A percentile compares a stretch with the other conserved stretches of the same genome.
phyloP scores from a whole-genome alignment of 2,888 invertebrate genomes.

The Caenorhabditis auriculariae region DNA sequence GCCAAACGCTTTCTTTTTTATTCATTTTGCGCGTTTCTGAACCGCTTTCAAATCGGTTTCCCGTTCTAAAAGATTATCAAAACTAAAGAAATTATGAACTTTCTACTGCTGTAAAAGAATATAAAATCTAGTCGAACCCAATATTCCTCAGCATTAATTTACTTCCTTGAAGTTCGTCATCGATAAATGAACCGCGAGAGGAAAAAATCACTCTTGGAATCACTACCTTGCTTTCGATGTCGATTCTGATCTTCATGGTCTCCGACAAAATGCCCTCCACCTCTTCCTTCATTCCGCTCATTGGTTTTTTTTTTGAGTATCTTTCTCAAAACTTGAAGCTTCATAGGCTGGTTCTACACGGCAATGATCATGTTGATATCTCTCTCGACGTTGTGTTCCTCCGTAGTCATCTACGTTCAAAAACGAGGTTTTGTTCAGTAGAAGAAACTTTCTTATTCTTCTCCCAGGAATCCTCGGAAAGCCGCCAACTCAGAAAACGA shows the following conservation, averaged over 20 bases:
- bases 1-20: too few species aligned
- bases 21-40: too few species aligned
- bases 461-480: conserved; percentile 51
- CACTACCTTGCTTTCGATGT: conserved; percentile 63
- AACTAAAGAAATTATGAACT: too few species aligned
- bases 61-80: too few species aligned
- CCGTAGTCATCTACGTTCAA: conserved; percentile 66
- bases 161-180: conserved; percentile 38
- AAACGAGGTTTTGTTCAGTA: too few species aligned
- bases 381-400: conserved; percentile 66
- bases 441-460: not conserved
- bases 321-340: too few species aligned
- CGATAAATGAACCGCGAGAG: conserved; percentile 51
- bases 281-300: conserved; percentile 66
- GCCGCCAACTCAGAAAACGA: conserved; percentile 47
- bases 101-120: not conserved
- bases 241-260: conserved; percentile 65
- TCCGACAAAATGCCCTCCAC: conserved; percentile 66
- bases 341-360: conserved; percentile 66
- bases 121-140: not conserved
- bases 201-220: conserved; percentile 59
- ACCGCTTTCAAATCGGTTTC: too few species aligned
- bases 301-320: conserved; percentile 64
- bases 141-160: not conserved
- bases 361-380: conserved; percentile 67